A percentile compares a stretch with the other conserved stretches of the same genome.
These are phyloP conservation scores for Xyrauchen texanus DNA, from an alignment of 2,113 vertebrate genomes.

Conservation along the genomic window DNA sequence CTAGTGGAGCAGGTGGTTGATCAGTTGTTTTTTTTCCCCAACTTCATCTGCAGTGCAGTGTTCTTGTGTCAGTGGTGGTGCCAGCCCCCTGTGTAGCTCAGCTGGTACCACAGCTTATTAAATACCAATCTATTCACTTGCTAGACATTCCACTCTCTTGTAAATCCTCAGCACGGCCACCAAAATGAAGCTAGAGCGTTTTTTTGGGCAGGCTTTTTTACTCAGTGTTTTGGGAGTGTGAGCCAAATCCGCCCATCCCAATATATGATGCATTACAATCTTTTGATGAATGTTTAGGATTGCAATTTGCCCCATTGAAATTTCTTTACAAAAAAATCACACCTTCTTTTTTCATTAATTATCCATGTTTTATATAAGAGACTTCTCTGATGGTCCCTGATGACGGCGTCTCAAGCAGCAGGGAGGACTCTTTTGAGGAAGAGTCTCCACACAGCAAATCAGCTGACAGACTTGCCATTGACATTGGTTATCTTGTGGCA, in stretches of 20 bases:
- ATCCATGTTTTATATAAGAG: slow-evolving; percentile 70
- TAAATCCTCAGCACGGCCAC: slow-evolving; percentile 61
- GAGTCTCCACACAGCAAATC: slow-evolving; percentile 55
- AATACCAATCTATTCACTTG: slow-evolving; percentile 64
- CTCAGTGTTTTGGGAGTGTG: slow-evolving; percentile 44
- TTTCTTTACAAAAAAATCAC: slow-evolving; percentile 54
- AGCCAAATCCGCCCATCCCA: slow-evolving; percentile 54
- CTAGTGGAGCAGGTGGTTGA: slow-evolving; percentile 54
- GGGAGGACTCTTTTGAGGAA: slow-evolving; percentile 49
- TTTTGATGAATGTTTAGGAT: slow-evolving; percentile 69
- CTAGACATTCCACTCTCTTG: slow-evolving; percentile 61
- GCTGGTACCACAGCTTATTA: slow-evolving; percentile 68
- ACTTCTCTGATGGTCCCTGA: slow-evolving; percentile 65
- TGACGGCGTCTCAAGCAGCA: slow-evolving; percentile 60
- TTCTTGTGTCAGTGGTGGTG: slow-evolving; percentile 60
- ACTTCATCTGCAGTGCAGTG: slow-evolving; percentile 62
- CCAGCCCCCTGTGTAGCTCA: slow-evolving; percentile 69
- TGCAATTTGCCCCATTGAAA: slow-evolving; percentile 67
- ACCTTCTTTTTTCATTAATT: slow-evolving; percentile 59
- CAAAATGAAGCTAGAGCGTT: slow-evolving; percentile 39
- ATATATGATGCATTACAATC: slow-evolving; percentile 69
- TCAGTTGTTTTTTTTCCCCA: slow-evolving; percentile 45
- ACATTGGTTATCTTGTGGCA: slow-evolving; percentile 48
- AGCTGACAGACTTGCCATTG: slow-evolving; percentile 44
- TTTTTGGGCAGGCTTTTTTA: slow-evolving; percentile 43